phyloP scores from a whole-genome alignment of 2,888 invertebrate genomes.

The Zygothrica quintamaculata region DNA sequence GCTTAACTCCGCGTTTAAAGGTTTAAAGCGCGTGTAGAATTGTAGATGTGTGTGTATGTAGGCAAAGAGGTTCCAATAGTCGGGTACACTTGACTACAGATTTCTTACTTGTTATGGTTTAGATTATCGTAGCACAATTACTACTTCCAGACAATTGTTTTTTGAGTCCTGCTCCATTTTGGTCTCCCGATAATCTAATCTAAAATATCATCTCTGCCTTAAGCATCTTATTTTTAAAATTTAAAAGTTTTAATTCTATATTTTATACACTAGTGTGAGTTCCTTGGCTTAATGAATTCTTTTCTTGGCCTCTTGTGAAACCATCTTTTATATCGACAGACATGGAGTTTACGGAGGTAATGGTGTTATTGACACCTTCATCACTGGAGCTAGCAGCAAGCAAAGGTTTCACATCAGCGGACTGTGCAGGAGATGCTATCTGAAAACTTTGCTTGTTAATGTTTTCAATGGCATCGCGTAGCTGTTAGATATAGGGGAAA shows the following conservation, averaged over 20 bases:
- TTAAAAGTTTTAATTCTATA: too few relatives aligned
- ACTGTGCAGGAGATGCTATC: conserved; percentile 70
- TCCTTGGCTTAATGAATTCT: not conserved
- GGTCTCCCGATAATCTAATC: too few relatives aligned
- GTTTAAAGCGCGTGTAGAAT: too few relatives aligned
- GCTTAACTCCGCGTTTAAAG: too few relatives aligned
- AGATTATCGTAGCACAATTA: too few relatives aligned
- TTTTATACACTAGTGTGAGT: conserved; percentile 11
- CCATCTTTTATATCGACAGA: conserved; percentile 1
- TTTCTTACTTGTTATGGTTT: too few relatives aligned
- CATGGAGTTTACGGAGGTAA: conserved; percentile 83
- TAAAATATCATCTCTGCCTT: too few relatives aligned
- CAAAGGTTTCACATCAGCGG: conserved; percentile 70
- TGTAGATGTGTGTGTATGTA: too few relatives aligned
- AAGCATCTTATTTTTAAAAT: too few relatives aligned
- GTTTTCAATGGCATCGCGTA: conserved; percentile 94
- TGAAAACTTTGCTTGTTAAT: conserved; percentile 91
- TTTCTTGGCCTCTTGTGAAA: not conserved
- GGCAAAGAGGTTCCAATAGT: too few relatives aligned
- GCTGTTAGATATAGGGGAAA: conserved; percentile 83
- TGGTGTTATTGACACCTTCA: conserved; percentile 82
- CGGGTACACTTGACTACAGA: too few relatives aligned
- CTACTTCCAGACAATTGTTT: conserved; percentile 14
- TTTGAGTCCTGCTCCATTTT: conserved; percentile 45
- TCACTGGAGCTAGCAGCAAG: conserved; percentile 72